Conservation (phyloP, 2,113 vertebrate genomes). For the Phodopus roborovskii region DNA sequence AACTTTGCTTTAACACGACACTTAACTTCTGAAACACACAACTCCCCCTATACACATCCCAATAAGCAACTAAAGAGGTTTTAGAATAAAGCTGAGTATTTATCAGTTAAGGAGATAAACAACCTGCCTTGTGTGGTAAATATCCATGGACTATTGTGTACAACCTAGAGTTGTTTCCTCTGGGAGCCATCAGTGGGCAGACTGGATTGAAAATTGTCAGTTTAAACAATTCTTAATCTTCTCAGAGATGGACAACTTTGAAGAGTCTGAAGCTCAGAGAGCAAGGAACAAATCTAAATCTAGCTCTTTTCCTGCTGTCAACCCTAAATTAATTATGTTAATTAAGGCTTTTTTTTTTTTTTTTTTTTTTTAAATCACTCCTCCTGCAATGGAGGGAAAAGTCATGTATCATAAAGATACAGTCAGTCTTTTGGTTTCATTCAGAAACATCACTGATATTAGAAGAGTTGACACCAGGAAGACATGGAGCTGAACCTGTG, state of each 20-base stretch:
- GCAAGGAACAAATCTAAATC: constrained; percentile 16
- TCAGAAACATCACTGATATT: background rate
- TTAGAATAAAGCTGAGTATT: constrained; percentile 27
- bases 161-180: constrained; percentile 32
- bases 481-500: background rate
- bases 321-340: background rate
- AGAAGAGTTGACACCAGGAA: background rate
- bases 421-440: constrained; percentile 13
- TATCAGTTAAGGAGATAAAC: background rate
- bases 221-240: constrained; percentile 30
- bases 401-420: background rate
- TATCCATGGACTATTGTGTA: background rate
- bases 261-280: constrained; percentile 38
- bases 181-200: constrained; percentile 12
- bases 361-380: too few relatives aligned
- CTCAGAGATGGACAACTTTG: constrained; percentile 18
- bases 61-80: background rate
- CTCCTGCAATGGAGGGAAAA: background rate
- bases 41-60: background rate
- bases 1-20: background rate
- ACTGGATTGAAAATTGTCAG: background rate
- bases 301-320: constrained; percentile 21
- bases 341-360: background rate
- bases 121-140: background rate
- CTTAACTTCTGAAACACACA: constrained; percentile 14